Percentiles rank a stretch among this genome's conserved stretches.
phyloP scores from a whole-genome alignment of 2,888 invertebrate genomes.

The Callyntrura sp. region DNA sequence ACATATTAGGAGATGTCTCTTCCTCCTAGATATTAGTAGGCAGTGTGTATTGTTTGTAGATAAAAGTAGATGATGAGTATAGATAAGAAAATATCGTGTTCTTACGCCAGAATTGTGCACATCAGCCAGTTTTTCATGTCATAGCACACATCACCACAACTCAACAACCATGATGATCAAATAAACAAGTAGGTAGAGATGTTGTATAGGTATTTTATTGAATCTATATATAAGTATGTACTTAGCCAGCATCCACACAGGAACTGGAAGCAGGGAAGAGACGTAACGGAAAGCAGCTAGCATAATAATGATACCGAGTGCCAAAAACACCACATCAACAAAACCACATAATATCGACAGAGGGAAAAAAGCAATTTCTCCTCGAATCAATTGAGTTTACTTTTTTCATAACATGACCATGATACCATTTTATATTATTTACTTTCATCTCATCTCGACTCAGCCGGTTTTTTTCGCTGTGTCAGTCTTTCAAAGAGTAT shows the following conservation, averaged over 20 bases:
- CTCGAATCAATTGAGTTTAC: constrained; percentile 18
- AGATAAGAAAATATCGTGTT: background rate
- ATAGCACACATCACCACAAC: background rate
- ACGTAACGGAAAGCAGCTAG: background rate
- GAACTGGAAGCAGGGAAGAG: background rate
- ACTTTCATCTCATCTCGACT: constrained; percentile 20
- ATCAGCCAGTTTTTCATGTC: background rate
- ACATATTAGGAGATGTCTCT: too few relatives aligned
- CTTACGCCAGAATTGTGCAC: background rate
- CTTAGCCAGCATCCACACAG: too few relatives aligned
- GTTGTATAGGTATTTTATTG: background rate
- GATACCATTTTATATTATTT: background rate
- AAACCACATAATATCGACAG: background rate
- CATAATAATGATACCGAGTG: background rate
- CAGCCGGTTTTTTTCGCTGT: constrained; percentile 4
- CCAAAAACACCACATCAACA: background rate
- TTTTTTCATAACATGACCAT: background rate
- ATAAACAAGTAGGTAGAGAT: background rate
- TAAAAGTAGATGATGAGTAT: background rate
- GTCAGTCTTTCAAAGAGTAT: background rate
- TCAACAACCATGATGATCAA: constrained; percentile 32
- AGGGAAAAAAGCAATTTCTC: background rate
- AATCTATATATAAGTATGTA: background rate
- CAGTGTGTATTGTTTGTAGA: background rate
- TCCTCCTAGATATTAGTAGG: background rate